These are phyloP conservation scores for Diglossa cyanea DNA, from an alignment of 2,797 vertebrate genomes.

Conservation along the genomic window DNA sequence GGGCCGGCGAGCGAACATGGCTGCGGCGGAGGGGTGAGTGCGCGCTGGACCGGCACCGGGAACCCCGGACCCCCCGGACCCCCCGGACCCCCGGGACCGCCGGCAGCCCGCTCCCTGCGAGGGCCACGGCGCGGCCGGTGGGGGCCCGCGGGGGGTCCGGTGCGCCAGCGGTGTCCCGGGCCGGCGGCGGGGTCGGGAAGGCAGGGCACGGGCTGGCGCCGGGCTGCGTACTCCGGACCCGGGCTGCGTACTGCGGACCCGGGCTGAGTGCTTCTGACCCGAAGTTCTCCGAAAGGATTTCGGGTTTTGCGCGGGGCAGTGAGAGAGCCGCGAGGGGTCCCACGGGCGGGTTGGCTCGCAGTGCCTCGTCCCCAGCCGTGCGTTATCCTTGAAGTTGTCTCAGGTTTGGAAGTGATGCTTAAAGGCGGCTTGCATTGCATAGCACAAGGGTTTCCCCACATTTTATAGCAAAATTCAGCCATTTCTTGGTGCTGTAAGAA, in stretches of 20 bases:
- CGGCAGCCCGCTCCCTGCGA: neutral
- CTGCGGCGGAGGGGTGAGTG: conserved; percentile 15
- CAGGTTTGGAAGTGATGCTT: neutral
- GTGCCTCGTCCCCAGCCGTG: neutral
- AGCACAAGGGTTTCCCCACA: rapidly evolving
- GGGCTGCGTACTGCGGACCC: neutral
- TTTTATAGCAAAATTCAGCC: neutral
- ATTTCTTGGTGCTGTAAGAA: neutral
- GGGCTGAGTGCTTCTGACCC: neutral
- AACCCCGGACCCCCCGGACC: too few relatives aligned
- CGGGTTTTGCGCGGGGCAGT: neutral
- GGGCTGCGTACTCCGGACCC: neutral
- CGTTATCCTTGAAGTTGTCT: rapidly evolving
- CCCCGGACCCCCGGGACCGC: too few relatives aligned
- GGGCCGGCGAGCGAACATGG: neutral
- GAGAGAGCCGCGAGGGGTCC: neutral
- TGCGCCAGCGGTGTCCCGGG: neutral
- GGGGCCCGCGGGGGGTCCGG: too few relatives aligned
- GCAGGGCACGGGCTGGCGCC: neutral
- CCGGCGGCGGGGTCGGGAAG: neutral
- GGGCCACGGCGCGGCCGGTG: neutral
- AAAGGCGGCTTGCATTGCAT: rapidly evolving
- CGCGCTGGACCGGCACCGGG: neutral
- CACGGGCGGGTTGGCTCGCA: neutral
- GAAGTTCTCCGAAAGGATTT: neutral